Conservation (phyloP, 2,113 vertebrate genomes). For the Ciconia boyciana region DNA sequence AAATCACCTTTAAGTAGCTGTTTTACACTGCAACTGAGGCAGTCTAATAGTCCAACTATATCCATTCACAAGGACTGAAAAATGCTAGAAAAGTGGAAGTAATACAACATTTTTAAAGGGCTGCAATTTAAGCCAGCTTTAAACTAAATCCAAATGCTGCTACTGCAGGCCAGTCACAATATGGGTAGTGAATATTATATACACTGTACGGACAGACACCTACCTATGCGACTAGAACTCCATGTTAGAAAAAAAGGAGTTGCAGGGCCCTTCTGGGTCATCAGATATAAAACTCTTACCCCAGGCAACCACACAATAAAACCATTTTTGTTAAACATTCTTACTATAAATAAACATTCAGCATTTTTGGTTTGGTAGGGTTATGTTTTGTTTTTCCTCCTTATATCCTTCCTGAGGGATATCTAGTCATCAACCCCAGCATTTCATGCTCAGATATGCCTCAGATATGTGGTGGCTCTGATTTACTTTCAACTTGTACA, state of each 20-base stretch:
- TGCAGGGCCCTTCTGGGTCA: neutral
- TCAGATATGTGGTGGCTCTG: neutral
- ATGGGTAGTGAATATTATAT: neutral
- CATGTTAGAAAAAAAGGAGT: neutral
- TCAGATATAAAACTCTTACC: neutral
- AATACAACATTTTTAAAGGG: neutral
- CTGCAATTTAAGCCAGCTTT: neutral
- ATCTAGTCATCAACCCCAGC: neutral
- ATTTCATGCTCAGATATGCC: neutral
- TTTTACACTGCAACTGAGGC: neutral
- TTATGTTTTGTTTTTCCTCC: neutral
- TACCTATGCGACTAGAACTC: neutral
- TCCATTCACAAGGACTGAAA: rapidly evolving
- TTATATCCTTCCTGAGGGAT: neutral
- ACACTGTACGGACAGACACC: neutral
- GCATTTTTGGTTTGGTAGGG: neutral
- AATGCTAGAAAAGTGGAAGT: neutral
- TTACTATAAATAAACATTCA: neutral
- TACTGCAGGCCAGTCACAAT: neutral
- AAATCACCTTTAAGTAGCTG: neutral
- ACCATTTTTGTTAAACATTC: neutral
- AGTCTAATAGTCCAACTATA: neutral
- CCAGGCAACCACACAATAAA: neutral
- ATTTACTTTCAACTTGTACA: neutral
- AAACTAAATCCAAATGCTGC: neutral